Evolutionary conservation across 2,113 vertebrate species (phyloP).

Genomic region (Carassius carassius): DNA sequence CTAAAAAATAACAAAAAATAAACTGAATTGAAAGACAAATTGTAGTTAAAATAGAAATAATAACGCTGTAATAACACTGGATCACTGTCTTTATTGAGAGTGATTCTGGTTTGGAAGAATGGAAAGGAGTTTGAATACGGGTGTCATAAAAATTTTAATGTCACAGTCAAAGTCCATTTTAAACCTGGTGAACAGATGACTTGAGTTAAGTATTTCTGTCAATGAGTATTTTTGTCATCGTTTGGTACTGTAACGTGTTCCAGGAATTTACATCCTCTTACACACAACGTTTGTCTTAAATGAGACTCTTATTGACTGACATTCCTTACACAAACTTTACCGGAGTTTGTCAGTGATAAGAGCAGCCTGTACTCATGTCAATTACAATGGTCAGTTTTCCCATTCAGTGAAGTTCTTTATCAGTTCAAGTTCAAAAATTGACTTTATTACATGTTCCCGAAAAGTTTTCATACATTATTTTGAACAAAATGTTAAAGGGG

Average conservation of each 20-base stretch:
- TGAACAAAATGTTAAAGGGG: background rate
- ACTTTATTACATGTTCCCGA: background rate
- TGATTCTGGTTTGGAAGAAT: background rate
- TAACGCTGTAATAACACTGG: background rate
- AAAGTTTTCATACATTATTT: background rate
- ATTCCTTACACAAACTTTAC: constrained; percentile 45
- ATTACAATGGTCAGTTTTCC: background rate
- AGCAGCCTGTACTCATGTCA: background rate
- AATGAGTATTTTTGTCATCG: constrained; percentile 30
- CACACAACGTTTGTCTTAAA: constrained; percentile 47
- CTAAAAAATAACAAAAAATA: background rate
- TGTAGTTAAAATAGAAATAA: background rate
- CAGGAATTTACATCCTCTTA: constrained; percentile 42
- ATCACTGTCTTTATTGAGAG: background rate
- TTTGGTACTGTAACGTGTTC: background rate
- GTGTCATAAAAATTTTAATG: background rate
- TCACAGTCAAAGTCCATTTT: background rate
- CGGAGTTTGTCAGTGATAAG: constrained; percentile 11
- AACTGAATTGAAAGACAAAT: background rate
- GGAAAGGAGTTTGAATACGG: background rate
- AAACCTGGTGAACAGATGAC: background rate
- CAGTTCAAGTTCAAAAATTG: background rate
- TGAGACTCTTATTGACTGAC: constrained; percentile 27
- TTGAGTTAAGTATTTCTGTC: constrained; percentile 25
- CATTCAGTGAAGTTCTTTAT: background rate